Percentiles rank a stretch among this genome's conserved stretches.
These are phyloP conservation scores for Drosophila mayri DNA, from an alignment of 1,140 invertebrate genomes.

Conservation along the genomic window DNA sequence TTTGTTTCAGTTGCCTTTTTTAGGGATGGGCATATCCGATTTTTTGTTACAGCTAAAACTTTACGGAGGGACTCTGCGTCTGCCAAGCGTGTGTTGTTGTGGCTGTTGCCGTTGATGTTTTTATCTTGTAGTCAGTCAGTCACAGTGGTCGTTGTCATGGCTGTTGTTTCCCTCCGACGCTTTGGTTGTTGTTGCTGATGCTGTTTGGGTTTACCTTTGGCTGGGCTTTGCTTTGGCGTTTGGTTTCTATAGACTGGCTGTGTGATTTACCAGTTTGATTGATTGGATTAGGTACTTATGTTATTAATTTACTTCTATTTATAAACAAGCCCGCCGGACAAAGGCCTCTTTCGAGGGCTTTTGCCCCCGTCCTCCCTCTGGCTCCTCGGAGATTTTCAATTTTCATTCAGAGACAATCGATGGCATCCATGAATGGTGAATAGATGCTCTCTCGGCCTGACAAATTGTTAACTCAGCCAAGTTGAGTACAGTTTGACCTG, in stretches of 20 bases:
- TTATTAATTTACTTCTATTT: conserved; percentile 84
- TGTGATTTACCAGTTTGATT: conserved; percentile 83
- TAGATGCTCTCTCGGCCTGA: conserved; percentile 53
- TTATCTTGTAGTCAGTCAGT: conserved; percentile 61
- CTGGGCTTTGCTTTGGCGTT: conserved; percentile 39
- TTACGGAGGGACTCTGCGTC: conserved; percentile 35
- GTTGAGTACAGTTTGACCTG: conserved; percentile 39
- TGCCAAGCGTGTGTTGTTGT: conserved; percentile 24
- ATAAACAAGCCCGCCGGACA: conserved; percentile 76
- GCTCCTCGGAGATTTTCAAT: conserved; percentile 52
- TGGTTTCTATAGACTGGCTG: conserved; percentile 69
- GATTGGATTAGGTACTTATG: conserved; percentile 84
- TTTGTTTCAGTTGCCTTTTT: conserved; percentile 55
- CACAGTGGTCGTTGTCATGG: conserved; percentile 58
- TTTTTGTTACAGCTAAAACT: conserved; percentile 72
- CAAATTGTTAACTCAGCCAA: conserved; percentile 61
- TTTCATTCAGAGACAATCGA: conserved; percentile 68
- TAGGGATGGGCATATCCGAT: conserved; percentile 83
- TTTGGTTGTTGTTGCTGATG: conserved; percentile 27
- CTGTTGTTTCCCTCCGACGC: conserved; percentile 48
- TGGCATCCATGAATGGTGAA: conserved; percentile 48
- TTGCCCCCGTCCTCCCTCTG: conserved; percentile 7
- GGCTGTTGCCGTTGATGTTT: conserved; percentile 61
- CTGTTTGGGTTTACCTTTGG: conserved; percentile 65
- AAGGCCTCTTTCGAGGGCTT: conserved; percentile 52